These are phyloP conservation scores for Orchestia grillus DNA, from an alignment of 1,140 invertebrate species.

Conservation along the genomic window DNA sequence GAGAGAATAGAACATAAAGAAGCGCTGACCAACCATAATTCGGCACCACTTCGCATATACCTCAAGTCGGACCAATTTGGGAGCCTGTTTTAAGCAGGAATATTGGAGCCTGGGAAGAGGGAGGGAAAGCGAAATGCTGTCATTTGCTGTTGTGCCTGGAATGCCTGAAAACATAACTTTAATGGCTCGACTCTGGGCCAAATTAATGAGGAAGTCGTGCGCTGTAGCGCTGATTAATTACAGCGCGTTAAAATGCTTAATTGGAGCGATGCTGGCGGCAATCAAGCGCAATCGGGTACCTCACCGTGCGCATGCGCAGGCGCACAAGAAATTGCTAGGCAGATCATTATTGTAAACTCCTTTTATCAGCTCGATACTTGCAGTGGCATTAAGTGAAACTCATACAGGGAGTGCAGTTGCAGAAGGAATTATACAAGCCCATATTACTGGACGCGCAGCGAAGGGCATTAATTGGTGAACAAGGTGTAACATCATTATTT, in stretches of 20 bases:
- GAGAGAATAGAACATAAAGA: neutral
- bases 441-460: too few species aligned
- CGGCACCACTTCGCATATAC: neutral
- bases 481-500: too few species aligned
- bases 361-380: too few species aligned
- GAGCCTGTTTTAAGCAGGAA: neutral
- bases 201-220: neutral
- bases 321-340: too few species aligned
- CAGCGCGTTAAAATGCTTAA: neutral
- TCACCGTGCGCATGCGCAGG: neutral
- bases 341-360: too few species aligned
- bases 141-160: neutral
- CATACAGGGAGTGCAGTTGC: too few species aligned
- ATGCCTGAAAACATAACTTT: neutral
- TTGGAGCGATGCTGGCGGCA: neutral
- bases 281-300: neutral
- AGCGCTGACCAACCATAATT: neutral
- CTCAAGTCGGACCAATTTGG: neutral
- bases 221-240: neutral
- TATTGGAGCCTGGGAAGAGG: neutral
- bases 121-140: neutral
- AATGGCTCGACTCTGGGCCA: neutral
- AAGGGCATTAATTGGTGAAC: too few species aligned
- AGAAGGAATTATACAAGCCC: too few species aligned
- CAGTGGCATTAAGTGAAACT: too few species aligned